These are phyloP conservation scores for Exaiptasia diaphana DNA, from an alignment of 64 coral and sea anemone genomes.

Conservation along the genomic window DNA sequence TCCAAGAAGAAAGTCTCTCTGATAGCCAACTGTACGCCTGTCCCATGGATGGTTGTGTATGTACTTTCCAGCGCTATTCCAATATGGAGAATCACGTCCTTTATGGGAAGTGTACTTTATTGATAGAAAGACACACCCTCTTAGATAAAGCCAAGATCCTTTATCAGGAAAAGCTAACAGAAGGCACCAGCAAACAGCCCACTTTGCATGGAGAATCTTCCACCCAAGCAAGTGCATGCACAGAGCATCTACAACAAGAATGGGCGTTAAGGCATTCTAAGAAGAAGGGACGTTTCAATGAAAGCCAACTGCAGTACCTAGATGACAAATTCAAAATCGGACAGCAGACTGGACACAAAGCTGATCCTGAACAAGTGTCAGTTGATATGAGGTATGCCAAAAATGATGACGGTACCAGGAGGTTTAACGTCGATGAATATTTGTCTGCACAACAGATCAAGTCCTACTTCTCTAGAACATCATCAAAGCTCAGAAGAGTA, in stretches of 20 bases:
- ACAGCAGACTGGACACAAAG: constrained; percentile 25
- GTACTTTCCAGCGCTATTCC: constrained; percentile 22
- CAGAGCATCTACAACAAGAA: background rate
- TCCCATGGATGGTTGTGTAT: constrained; percentile 34
- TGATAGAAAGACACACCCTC: constrained; percentile 25
- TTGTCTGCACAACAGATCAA: constrained; percentile 30
- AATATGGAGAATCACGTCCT: constrained; percentile 47
- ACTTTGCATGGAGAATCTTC: background rate
- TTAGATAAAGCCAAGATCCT: background rate
- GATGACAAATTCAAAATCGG: constrained; percentile 36
- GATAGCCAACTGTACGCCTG: too few species aligned
- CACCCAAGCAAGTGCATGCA: background rate
- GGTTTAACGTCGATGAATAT: constrained; percentile 26
- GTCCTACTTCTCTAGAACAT: constrained; percentile 21
- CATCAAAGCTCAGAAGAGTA: background rate
- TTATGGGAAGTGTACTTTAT: constrained; percentile 40
- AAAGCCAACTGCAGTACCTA: constrained; percentile 31
- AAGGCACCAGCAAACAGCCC: background rate
- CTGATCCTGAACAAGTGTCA: constrained; percentile 9
- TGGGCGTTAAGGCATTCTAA: constrained; percentile 27
- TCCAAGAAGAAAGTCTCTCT: too few species aligned
- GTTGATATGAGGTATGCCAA: constrained; percentile 2
- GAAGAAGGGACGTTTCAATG: constrained; percentile 14
- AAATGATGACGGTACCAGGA: constrained; percentile 23
- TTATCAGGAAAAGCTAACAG: background rate